These are phyloP conservation scores for Malthinus flaveolus DNA, from an alignment of 2,888 invertebrate species.

Conservation along the genomic window DNA sequence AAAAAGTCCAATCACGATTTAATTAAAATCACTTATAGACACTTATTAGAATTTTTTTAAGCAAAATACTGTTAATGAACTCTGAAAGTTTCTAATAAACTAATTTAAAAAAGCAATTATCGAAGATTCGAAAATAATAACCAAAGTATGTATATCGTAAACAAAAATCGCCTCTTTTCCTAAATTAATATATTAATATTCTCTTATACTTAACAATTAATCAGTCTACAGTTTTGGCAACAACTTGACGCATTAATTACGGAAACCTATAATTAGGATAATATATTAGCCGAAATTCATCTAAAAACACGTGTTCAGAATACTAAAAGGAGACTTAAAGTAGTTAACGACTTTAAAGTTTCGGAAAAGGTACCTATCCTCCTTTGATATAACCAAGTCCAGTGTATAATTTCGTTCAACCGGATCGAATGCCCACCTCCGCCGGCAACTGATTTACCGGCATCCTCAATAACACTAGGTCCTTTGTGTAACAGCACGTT, in stretches of 20 bases:
- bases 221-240: constrained; percentile 22
- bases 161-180: constrained; percentile 10
- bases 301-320: constrained; percentile 31
- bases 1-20: too few species aligned
- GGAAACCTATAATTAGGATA: constrained; percentile 19
- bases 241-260: constrained; percentile 28
- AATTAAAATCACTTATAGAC: background rate
- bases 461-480: constrained; percentile 22
- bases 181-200: constrained; percentile 24
- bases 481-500: constrained; percentile 28
- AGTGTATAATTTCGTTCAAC: constrained; percentile 30
- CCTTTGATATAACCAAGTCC: constrained; percentile 30
- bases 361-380: constrained; percentile 22
- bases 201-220: constrained; percentile 19
- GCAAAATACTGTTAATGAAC: constrained; percentile 1
- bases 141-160: constrained; percentile 1
- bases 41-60: background rate
- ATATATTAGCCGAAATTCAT: constrained; percentile 24
- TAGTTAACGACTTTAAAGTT: constrained; percentile 2
- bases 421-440: constrained; percentile 34
- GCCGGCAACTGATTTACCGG: constrained; percentile 28
- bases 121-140: background rate
- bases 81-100: background rate
- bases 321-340: constrained; percentile 31
- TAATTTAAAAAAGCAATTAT: background rate